Percentiles rank a stretch among this genome's conserved stretches.
These are phyloP conservation scores for Oreonectes daqikongensis DNA, from an alignment of 2,797 vertebrate species.

Conservation along the genomic window DNA sequence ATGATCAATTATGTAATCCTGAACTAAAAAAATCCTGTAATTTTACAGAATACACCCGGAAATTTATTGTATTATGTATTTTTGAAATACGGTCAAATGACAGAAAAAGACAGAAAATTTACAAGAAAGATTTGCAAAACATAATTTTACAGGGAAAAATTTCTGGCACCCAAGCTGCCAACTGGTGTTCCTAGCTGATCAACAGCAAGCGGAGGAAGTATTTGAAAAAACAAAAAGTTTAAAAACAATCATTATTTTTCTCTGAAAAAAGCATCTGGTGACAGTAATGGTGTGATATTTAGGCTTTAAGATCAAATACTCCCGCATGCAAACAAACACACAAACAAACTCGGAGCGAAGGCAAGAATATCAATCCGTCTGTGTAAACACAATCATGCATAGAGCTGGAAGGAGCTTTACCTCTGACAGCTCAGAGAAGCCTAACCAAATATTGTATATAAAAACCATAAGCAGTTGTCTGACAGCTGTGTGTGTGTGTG, in stretches of 20 bases:
- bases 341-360: conserved; percentile 24
- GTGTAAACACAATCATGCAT: conserved; percentile 45
- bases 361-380: conserved; percentile 37
- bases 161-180: no score
- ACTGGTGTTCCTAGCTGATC: background rate
- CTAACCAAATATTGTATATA: conserved; percentile 51
- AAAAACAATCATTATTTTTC: background rate
- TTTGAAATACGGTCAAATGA: no score
- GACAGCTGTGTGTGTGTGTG: conserved; percentile 19
- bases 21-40: no score
- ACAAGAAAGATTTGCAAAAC: no score
- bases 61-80: no score
- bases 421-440: conserved; percentile 39
- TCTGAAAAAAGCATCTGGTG: no score
- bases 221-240: background rate
- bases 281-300: background rate
- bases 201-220: background rate
- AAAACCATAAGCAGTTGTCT: conserved; percentile 41
- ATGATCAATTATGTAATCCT: no score
- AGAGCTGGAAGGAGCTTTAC: conserved; percentile 26
- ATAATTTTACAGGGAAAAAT: no score
- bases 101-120: no score
- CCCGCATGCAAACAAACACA: conserved; percentile 17
- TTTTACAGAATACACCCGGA: no score
- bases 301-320: background rate